phyloP scores from a whole-genome alignment of 1,140 invertebrate species.

The Coboldia fuscipes region DNA sequence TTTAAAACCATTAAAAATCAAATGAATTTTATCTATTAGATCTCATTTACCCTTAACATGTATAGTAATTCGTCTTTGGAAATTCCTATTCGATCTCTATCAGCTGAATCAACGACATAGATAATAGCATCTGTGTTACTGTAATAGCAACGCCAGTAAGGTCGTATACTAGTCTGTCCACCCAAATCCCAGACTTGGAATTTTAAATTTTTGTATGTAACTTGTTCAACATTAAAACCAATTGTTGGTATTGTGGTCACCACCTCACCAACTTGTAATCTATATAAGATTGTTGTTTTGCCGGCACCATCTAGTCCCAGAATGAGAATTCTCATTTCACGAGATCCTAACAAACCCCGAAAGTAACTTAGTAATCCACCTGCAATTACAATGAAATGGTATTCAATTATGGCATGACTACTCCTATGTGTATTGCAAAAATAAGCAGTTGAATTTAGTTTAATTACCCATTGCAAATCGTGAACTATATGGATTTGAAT shows the following conservation, averaged over 20 bases:
- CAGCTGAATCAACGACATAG: slow-evolving; percentile 97
- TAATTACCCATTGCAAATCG: too few species aligned
- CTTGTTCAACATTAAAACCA: slow-evolving; percentile 95
- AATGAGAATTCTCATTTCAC: slow-evolving; percentile 96
- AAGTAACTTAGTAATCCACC: slow-evolving; percentile 93
- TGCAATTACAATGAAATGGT: too few species aligned
- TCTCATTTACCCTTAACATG: slow-evolving; percentile 69
- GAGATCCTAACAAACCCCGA: slow-evolving; percentile 70
- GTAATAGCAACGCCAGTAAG: slow-evolving; percentile 99
- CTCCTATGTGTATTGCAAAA: too few species aligned
- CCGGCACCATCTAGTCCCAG: slow-evolving; percentile 93
- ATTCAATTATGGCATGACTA: too few species aligned
- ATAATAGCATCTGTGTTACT: slow-evolving; percentile 99
- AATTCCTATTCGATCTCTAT: slow-evolving; percentile 95
- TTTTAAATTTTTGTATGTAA: slow-evolving; percentile 88
- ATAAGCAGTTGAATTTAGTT: too few species aligned
- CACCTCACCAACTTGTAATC: slow-evolving; percentile 96
- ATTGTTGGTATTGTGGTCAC: slow-evolving; percentile 94
- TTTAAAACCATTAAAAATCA: neutral
- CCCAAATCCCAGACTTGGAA: slow-evolving; percentile 98
- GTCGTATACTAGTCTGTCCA: slow-evolving; percentile 89
- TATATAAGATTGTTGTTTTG: slow-evolving; percentile 98
- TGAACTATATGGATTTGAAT: too few species aligned
- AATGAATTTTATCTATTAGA: slow-evolving; percentile 4
- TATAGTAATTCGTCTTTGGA: slow-evolving; percentile 95